Base-by-base conservation (phyloP, 2,113 vertebrate genomes). In the Typhlomys cinereus region DNA sequence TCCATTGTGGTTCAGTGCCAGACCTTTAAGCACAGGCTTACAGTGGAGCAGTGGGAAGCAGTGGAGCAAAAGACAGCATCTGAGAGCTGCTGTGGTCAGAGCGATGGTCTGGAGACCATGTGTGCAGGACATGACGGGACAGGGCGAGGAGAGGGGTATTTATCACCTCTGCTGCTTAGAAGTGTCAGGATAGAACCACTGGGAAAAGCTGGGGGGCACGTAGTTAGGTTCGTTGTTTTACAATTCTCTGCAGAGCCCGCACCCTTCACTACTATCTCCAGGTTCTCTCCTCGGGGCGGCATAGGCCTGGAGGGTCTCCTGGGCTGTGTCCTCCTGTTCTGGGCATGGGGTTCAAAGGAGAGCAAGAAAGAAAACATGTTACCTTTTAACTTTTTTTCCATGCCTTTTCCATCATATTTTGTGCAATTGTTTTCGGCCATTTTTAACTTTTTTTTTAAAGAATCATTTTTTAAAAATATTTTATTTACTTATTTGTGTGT, bases 51-150 rank as follows among this genome's bases (percentile, higher is more conserved):
- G 15, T 1, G 31, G 64, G 57, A 66, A 36, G 36, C 23, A 54
- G 44, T 39, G 48, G 78, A 1, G 8, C 9, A 7, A 36, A 29
- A 48, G 41, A 13, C 15, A 5, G 0, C 25, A 0, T 1, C 46
- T 50, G 7, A 10, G 57, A 0, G 1, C 25, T 59, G 0, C 4
- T 48, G 61, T 11, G 13, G 11, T 18, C 9, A 27, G 70, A 54
- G n/a, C 52, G 41, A 21, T 41, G 57, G 15, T 36, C n/a, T 52
- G n/a, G 44, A n/a, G n/a, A n/a, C 25, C 36, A 12, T 27, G 34
- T 62, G 23, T 36, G 7, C 20, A 34, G 34, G 59, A 14, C 21
- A 17, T 57, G 54, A 34, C 0, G 1, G 71, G 20, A 11, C 1
- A 4, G 21, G 9, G 10, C 21, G 41, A 41, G 79, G 27, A 41